These are phyloP conservation scores for Hirtodrosophila confusa DNA, from an alignment of 2,888 invertebrate genomes.

Conservation along the genomic window DNA sequence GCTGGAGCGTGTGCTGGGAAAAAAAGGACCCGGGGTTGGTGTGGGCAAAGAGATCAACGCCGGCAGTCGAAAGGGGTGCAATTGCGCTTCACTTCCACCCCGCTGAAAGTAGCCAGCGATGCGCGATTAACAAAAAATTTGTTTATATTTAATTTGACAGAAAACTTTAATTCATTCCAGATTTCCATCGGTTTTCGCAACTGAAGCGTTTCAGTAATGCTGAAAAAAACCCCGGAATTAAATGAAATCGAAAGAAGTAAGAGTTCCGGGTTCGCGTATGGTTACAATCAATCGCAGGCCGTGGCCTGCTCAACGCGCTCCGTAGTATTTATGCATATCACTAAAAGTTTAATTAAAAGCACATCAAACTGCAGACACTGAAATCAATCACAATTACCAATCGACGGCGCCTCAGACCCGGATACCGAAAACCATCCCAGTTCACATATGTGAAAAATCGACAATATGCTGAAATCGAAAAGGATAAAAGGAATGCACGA, in stretches of 20 bases:
- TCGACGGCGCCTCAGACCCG: slow-evolving; percentile 17
- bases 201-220: slow-evolving; percentile 37
- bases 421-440: slow-evolving; percentile 1
- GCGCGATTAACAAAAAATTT: slow-evolving; percentile 58
- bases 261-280: slow-evolving; percentile 1
- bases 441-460: slow-evolving; percentile 33
- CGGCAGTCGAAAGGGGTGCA: slow-evolving; percentile 45
- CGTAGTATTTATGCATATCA: slow-evolving; percentile 68
- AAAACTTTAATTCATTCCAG: slow-evolving; percentile 53
- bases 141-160: slow-evolving; percentile 74
- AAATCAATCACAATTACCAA: slow-evolving; percentile 75
- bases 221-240: slow-evolving; percentile 1
- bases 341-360: slow-evolving; percentile 75
- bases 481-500: slow-evolving; percentile 43
- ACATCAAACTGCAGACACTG: slow-evolving; percentile 65
- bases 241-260: neutral
- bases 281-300: slow-evolving; percentile 31
- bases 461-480: slow-evolving; percentile 46
- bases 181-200: slow-evolving; percentile 48
- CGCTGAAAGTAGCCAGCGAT: slow-evolving; percentile 28
- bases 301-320: neutral
- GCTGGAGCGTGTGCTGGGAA: neutral
- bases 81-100: slow-evolving; percentile 42
- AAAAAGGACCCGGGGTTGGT: slow-evolving; percentile 4
- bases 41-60: neutral